Base-by-base conservation (phyloP, 1,140 invertebrate species). In the Hyposmocoma kahamanoa region DNA sequence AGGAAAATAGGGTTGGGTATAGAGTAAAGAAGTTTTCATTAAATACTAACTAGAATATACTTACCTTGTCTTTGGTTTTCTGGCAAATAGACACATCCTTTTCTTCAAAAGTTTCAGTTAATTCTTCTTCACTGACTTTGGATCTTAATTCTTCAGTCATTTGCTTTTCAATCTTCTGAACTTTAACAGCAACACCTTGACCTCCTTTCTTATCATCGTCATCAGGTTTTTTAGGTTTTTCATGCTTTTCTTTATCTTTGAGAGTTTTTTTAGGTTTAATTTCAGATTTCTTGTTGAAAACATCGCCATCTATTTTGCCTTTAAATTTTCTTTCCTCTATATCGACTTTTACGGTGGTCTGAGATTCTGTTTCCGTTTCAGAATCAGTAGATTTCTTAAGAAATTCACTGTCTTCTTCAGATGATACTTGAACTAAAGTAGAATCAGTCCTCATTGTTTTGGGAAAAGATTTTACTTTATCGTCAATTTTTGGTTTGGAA, bases 371-470 rank as follows among this genome's bases (percentile, higher is more conserved):
- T 72, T 87, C 86, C 20, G 86, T 87, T 69, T 87, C 86, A 11
- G 86, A 87, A 53, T 87, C 84, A 4, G 84, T 87, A n/a, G 86
- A 87, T 67, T 87, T 87, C 42, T 87, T 87, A n/a, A 87, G 62
- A 47, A 84, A 87, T 53, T 87, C 86, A 48, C 75, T 87, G 42
- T 87, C 86, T 76, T 87, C 86, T 62, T 87, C 86, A 8, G 86
- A 87, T 36, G 86, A 87, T 45, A 87, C 80, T 63, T 87, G 84
- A 0, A 87, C 86, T 21, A 87, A 68, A 15, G 86, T 87, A 8
- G 86, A 87, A 55, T 87, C 86, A 15, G 84, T 87, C 62, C 86
- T 72, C 36, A 80, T 68, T 8, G 83, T 61, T 62, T 84, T 87
- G 3, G 74, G 64, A 42, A 79, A 79, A 9, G 67, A 41, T 62